Base-by-base conservation (phyloP, 2,113 vertebrate species). In the Dissostichus mawsoni region DNA sequence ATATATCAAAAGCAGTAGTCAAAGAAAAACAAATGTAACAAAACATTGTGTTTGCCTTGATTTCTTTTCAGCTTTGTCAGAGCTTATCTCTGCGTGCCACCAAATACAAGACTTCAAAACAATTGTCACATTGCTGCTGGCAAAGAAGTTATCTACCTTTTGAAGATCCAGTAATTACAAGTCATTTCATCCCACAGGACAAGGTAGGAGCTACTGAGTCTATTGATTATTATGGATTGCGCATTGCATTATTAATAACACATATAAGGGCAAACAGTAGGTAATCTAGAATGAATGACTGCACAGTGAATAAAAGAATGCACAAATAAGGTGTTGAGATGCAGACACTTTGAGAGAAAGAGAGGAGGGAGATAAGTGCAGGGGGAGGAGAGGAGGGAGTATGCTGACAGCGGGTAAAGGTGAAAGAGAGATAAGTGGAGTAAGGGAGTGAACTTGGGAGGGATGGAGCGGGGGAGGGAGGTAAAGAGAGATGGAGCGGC, bases 401-500 rank as follows among this genome's bases (percentile, higher is more conserved):
- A 10, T 81, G 82, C 85, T 90, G 92, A 92, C 86, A 88, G 79
- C 51, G 65, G 87, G 55, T 90, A 83, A 80, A 89, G 83, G 81
- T 89, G 86, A 86, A 78, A 70, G 57, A 86, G 74, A 92, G 84
- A 92, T 89, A 92, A 91, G 84, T 81, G 81, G 76, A 82, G 83
- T 80, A 82, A 79, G 84, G 80, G 83, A 88, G 87, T 74, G 67
- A 89, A 80, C 75, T 81, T n/a, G 1, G 48, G 83, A 73, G 66
- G 71, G 25, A 80, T 56, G 63, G 47, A 62, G 66, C 71, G 16
- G 80, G 41, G 20, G 25, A 76, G 83, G 62, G 74, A 59, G 57
- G 64, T 55, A 63, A 65, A 18, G 77, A 83, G 80, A 82, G 80
- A 88, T 81, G 80, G 81, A 83, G 78, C 82, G 79, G 75, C 74